Evolutionary conservation across 2,888 invertebrate genomes (phyloP).

Genomic region (Trissoscelio sp.): DNA sequence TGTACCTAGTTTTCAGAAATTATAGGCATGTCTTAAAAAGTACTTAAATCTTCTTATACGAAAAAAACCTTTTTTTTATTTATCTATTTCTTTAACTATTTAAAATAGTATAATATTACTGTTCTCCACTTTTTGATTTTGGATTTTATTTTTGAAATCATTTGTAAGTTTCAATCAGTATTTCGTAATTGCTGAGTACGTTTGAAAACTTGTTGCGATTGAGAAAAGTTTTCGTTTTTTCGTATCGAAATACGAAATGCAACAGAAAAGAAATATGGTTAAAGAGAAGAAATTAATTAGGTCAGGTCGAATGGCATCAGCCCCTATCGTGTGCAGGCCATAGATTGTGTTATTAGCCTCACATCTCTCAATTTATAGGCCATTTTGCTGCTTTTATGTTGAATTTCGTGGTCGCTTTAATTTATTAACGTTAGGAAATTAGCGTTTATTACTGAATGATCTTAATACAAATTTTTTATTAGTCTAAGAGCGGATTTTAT

Average conservation of each 20-base stretch:
- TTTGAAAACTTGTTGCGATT: conserved; percentile 1
- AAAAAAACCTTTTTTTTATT: too few species aligned
- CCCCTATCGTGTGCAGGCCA: conserved; percentile 36
- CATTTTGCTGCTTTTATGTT: conserved; percentile 48
- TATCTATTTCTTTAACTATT: too few species aligned
- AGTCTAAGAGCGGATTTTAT: background rate
- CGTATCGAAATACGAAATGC: conserved; percentile 16
- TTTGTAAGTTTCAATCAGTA: too few species aligned
- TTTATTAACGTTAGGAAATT: conserved; percentile 38
- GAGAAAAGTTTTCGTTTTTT: background rate
- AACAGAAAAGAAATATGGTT: conserved; percentile 29
- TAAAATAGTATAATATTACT: too few species aligned
- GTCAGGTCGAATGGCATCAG: conserved; percentile 47
- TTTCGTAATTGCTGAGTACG: background rate
- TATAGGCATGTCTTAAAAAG: background rate
- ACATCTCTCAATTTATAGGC: conserved; percentile 49
- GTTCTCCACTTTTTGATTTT: too few species aligned
- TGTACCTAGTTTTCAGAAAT: background rate
- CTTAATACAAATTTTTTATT: conserved; percentile 13
- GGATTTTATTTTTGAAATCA: background rate
- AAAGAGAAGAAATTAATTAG: conserved; percentile 49
- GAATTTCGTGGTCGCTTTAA: conserved; percentile 41
- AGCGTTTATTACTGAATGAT: conserved; percentile 29
- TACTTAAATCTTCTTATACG: too few species aligned
- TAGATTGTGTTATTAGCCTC: conserved; percentile 52